Evolutionary conservation across 2,888 invertebrate genomes (phyloP).

Genomic region (Pedicia rivosa): DNA sequence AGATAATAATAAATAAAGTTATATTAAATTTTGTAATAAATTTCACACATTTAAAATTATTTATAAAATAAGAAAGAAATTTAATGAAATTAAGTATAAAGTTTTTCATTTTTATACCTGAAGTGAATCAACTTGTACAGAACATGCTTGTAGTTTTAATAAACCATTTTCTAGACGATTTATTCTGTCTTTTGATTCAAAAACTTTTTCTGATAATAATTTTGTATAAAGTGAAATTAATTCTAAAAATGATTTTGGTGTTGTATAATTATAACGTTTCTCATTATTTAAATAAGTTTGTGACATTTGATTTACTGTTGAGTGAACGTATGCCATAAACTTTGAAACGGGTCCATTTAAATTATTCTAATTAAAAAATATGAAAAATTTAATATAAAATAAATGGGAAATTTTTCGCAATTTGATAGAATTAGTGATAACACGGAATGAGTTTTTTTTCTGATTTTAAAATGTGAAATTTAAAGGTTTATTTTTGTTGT

Average conservation of each 20-base stretch:
- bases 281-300: conserved; percentile 66
- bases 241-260: conserved; percentile 90
- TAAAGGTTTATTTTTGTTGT: no score
- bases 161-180: conserved; percentile 72
- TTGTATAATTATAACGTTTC: conserved; percentile 85
- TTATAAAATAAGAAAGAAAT: no score
- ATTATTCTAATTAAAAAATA: conserved; percentile 30
- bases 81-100: background rate
- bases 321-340: conserved; percentile 86
- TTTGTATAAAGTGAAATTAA: conserved; percentile 72
- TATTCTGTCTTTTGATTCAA: conserved; percentile 58
- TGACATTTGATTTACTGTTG: conserved; percentile 75
- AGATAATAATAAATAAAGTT: conserved; percentile 5
- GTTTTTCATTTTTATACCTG: conserved; percentile 34
- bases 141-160: conserved; percentile 71
- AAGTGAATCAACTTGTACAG: conserved; percentile 69
- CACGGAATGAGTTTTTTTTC: no score
- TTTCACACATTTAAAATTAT: background rate
- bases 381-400: background rate
- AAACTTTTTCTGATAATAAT: conserved; percentile 47
- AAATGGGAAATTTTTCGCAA: background rate
- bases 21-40: conserved; percentile 1
- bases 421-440: background rate
- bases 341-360: conserved; percentile 50
- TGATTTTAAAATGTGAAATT: no score